Conservation (phyloP, 2,888 invertebrate genomes). For the Labia minor region DNA sequence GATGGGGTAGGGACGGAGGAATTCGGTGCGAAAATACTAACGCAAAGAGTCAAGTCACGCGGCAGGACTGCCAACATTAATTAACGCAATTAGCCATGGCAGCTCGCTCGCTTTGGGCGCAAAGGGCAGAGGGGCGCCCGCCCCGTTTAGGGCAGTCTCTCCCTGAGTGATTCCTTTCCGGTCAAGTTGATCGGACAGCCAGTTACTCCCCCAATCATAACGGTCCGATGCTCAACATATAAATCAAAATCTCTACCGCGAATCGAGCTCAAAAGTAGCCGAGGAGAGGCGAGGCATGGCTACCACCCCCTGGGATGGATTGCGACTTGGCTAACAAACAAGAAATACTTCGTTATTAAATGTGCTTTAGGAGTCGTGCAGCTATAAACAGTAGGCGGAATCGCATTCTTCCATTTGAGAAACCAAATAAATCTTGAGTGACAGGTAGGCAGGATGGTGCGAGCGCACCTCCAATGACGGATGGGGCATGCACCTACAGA, state of each 20-base stretch:
- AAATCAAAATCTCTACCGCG: not conserved
- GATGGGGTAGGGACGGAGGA: not conserved
- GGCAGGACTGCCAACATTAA: conserved; percentile 22
- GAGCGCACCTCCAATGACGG: not conserved
- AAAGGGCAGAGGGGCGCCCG: not conserved
- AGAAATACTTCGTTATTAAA: not conserved
- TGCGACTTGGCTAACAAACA: not conserved
- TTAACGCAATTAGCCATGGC: conserved; percentile 25
- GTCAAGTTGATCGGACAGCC: conserved; percentile 21
- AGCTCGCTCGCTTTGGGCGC: conserved; percentile 18
- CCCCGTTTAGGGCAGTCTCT: not conserved
- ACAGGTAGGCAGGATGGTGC: not conserved
- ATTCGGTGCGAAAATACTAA: not conserved
- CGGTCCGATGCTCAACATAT: not conserved
- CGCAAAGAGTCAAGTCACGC: not conserved
- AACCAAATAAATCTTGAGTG: not conserved
- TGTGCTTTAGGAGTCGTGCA: not conserved
- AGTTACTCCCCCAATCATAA: not conserved
- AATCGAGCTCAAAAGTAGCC: not conserved
- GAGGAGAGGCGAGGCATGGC: not conserved
- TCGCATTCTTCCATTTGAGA: not conserved
- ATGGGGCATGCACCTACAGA: not conserved
- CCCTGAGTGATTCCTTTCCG: conserved; percentile 20
- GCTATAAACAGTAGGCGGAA: not conserved
- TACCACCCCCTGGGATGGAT: not conserved